phyloP scores from a whole-genome alignment of 92 coral and sea anemone genomes.

The Diadumene lineata region DNA sequence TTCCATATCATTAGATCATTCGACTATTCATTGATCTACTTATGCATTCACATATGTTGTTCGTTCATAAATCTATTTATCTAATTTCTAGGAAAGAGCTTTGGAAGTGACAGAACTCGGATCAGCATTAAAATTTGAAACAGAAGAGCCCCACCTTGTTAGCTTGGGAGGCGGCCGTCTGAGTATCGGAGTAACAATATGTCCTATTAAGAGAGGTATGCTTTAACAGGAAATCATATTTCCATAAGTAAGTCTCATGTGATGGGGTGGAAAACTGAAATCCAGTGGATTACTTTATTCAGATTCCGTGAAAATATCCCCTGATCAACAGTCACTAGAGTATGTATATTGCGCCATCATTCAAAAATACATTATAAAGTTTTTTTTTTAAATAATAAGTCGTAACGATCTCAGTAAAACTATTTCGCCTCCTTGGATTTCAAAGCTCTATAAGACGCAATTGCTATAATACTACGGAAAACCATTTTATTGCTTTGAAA shows the following conservation, averaged over 20 bases:
- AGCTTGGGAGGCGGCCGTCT: constrained; percentile 97
- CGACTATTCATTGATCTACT: not conserved
- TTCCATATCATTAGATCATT: too few relatives aligned
- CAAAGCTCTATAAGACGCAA: too few relatives aligned
- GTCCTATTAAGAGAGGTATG: constrained; percentile 94
- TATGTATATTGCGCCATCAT: too few relatives aligned
- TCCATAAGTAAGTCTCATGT: too few relatives aligned
- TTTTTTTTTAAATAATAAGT: too few relatives aligned
- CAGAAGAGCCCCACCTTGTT: constrained; percentile 96
- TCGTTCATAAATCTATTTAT: not conserved
- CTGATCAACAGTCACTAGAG: too few relatives aligned
- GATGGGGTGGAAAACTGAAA: not conserved
- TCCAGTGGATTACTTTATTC: too few relatives aligned
- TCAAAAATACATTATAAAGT: too few relatives aligned
- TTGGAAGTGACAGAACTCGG: constrained; percentile 96
- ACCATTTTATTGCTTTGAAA: not conserved
- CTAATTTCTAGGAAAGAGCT: constrained; percentile 74
- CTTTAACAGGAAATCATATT: not conserved
- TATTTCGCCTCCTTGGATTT: too few relatives aligned
- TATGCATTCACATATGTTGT: not conserved
- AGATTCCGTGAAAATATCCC: too few relatives aligned
- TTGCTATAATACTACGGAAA: too few relatives aligned
- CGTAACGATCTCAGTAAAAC: too few relatives aligned
- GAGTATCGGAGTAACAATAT: constrained; percentile 94
- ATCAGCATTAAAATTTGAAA: constrained; percentile 95